A percentile compares a stretch with the other conserved stretches of the same genome.
phyloP scores from a whole-genome alignment of 1,140 invertebrate species.

The Anoplolepis gracilipes region DNA sequence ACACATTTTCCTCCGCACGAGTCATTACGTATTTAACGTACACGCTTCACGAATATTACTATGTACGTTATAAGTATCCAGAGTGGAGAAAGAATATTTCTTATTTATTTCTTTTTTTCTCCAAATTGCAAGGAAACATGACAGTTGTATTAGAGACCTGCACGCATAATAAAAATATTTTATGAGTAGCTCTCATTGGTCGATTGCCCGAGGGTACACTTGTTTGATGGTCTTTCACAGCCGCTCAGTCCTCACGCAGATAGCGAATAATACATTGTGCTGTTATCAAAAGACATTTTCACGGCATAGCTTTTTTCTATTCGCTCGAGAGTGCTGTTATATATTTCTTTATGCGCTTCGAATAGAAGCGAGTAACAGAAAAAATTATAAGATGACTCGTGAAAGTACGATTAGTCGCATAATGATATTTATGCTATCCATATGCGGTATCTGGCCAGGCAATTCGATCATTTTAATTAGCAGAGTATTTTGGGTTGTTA shows the following conservation, averaged over 20 bases:
- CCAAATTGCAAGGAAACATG: neutral
- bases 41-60: neutral
- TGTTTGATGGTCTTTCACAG: neutral
- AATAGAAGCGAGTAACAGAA: neutral
- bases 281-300: neutral
- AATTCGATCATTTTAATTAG: neutral
- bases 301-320: neutral
- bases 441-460: neutral
- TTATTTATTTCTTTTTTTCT: neutral
- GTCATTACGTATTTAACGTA: slow-evolving; percentile 30
- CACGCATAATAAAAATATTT: slow-evolving; percentile 44
- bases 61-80: neutral
- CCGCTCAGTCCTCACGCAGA: neutral
- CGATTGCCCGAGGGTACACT: neutral
- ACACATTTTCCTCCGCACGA: neutral
- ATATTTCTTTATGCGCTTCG: neutral
- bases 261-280: neutral
- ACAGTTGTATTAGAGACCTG: neutral
- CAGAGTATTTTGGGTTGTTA: slow-evolving; percentile 27
- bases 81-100: neutral
- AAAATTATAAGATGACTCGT: neutral
- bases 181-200: neutral
- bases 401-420: slow-evolving; percentile 8
- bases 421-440: neutral
- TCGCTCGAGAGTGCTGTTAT: neutral